Percentiles rank a stretch among this genome's conserved stretches.
Evolutionary conservation across 2,113 vertebrate genomes (phyloP).

Genomic region (Accipiter cooperii): DNA sequence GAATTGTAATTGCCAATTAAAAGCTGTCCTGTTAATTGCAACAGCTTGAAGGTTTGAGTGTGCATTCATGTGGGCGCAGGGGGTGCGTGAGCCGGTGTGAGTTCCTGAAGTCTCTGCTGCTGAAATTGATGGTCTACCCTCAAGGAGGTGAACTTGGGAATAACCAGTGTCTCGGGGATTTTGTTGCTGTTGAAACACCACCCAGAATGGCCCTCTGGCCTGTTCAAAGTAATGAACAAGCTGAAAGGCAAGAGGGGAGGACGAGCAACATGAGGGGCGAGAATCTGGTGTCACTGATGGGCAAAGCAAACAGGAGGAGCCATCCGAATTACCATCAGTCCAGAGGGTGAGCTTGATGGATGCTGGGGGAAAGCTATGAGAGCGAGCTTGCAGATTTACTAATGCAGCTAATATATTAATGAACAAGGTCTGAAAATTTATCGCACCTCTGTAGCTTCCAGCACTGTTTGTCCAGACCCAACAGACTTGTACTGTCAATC

Average conservation of each 20-base stretch:
- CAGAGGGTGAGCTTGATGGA: not conserved
- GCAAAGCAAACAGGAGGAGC: not conserved
- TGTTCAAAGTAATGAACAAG: not conserved
- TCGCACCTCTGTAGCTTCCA: not conserved
- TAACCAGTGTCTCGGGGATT: not conserved
- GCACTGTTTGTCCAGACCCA: not conserved
- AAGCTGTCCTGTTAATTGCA: constrained; percentile 64
- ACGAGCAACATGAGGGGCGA: rapidly evolving
- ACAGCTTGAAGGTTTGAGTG: constrained; percentile 26
- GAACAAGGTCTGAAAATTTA: not conserved
- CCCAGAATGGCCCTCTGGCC: not conserved
- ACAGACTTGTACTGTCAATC: not conserved
- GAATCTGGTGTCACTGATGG: not conserved
- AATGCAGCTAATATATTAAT: not conserved
- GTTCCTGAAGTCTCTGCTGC: not conserved
- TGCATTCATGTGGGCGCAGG: not conserved
- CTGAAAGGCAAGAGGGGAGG: not conserved
- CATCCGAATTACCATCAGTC: not conserved
- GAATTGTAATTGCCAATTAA: constrained; percentile 71
- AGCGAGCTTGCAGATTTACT: not conserved
- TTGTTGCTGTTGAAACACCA: not conserved
- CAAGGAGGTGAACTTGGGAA: not conserved
- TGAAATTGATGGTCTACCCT: not conserved
- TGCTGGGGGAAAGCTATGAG: not conserved
- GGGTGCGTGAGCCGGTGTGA: not conserved